Base-by-base conservation (phyloP, 2,797 vertebrate species). In the Heteromormyrus szaboi region DNA sequence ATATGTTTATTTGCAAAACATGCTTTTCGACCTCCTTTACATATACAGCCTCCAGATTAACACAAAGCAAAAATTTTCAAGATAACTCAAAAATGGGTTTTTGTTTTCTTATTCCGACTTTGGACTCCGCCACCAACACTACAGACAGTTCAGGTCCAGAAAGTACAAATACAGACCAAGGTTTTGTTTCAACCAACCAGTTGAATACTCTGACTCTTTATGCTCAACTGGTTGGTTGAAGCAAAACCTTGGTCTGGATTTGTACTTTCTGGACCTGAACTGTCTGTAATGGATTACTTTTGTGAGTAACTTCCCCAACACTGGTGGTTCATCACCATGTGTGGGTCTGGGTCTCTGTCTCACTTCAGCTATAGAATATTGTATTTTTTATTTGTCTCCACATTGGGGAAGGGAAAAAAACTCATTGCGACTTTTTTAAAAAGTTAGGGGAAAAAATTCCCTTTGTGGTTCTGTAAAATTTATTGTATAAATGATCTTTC, bases 401-500 rank as follows among this genome's bases (percentile, higher is more conserved):
- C 12, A 29, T 89, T 87, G 5, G 11, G 92, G 91, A 54, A 17
- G 51, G 51, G 48, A 12, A 54, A 93, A 86, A 7, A 65, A 56
- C 37, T 87, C 54, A 76, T 90, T 50, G 48, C 8, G 1, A 19
- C 33, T 90, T 88, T 37, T 89, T 92, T 72, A 85, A 88, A 89
- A 89, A 22, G 2, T 8, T 9, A 88, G 7, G 53, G 93, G 93
- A 94, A 95, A 92, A 90, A 84, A 91, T 85, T 93, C 11, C 41
- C 92, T 91, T 90, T 41, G 85, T 37, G 25, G 51, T 14, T 89
- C 87, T 92, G 89, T 85, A 92, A 91, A 90, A 59, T 90, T 92
- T 94, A 93, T 92, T 93, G 92, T 85, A 92, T 89, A 91, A 91
- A 91, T 0, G 86, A 90, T 93, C 94, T 94, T 93, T 91, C 17